Evolutionary conservation across 2,888 invertebrate genomes (phyloP).

Genomic region (Ophion costatus): DNA sequence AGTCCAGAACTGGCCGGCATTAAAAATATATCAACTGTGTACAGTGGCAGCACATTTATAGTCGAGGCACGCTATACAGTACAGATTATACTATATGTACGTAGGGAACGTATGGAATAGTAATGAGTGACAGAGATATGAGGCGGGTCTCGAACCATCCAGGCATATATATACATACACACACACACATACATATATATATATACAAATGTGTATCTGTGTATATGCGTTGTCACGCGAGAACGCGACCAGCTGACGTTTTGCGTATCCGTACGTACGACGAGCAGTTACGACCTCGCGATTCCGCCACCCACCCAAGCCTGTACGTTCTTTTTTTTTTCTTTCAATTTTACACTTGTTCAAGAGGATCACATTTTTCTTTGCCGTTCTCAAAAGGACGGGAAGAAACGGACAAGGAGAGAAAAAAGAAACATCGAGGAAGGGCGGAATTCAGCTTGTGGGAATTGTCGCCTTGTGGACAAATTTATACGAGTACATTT

Average conservation of each 20-base stretch:
- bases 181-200: too few relatives aligned
- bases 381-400: neutral
- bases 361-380: neutral
- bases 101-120: slow-evolving; percentile 71
- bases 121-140: slow-evolving; percentile 78
- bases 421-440: neutral
- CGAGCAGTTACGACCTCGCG: slow-evolving; percentile 41
- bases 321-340: neutral
- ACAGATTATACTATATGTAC: slow-evolving; percentile 24
- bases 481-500: neutral
- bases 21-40: slow-evolving; percentile 17
- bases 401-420: neutral
- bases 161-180: neutral
- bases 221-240: slow-evolving; percentile 79
- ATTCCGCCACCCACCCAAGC: slow-evolving; percentile 30
- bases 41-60: slow-evolving; percentile 1
- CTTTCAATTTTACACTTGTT: neutral
- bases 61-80: slow-evolving; percentile 5
- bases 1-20: neutral
- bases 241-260: slow-evolving; percentile 77
- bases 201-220: slow-evolving; percentile 67
- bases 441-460: neutral
- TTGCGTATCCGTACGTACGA: slow-evolving; percentile 56
- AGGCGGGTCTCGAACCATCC: slow-evolving; percentile 69
- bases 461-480: neutral